Evolutionary conservation across 2,888 invertebrate genomes (phyloP).

Genomic region (Peribatodes rhomboidaria): DNA sequence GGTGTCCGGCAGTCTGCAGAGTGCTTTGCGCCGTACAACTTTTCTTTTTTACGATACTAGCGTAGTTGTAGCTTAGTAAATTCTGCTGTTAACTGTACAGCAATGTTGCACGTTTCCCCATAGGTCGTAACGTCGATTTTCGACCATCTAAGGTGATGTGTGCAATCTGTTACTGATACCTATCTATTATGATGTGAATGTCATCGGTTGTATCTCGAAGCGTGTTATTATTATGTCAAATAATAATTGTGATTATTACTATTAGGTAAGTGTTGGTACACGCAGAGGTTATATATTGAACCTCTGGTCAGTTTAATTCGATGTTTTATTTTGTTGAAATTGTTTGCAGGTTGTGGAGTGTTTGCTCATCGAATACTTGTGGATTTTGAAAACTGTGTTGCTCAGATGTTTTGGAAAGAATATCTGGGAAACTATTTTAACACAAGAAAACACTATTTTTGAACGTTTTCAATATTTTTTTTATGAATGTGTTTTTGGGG

Average conservation of each 20-base stretch:
- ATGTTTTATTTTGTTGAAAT: neutral
- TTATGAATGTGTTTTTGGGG: no score
- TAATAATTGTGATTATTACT: constrained; percentile 30
- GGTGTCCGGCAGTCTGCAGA: no score
- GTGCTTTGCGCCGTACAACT: no score
- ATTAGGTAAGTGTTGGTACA: constrained; percentile 17
- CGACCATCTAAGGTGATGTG: constrained; percentile 34
- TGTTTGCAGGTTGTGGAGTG: neutral
- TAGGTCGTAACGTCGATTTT: constrained; percentile 36
- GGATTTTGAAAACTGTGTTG: no score
- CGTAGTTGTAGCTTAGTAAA: neutral
- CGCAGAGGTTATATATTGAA: constrained; percentile 8
- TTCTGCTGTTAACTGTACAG: constrained; percentile 1
- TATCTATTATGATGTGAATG: constrained; percentile 37
- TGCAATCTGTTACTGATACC: constrained; percentile 38
- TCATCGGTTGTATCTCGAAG: constrained; percentile 25
- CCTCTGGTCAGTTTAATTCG: neutral
- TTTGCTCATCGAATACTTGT: no score
- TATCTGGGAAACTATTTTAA: no score
- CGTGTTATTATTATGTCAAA: constrained; percentile 35
- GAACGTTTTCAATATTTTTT: no score
- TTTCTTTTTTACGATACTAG: no score
- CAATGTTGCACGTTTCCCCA: constrained; percentile 22
- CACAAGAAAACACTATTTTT: no score
- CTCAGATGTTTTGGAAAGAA: no score